phyloP scores from a whole-genome alignment of 37 sponge, comb jelly and placozoan genomes.

The Diacarnus erythraeanus region DNA sequence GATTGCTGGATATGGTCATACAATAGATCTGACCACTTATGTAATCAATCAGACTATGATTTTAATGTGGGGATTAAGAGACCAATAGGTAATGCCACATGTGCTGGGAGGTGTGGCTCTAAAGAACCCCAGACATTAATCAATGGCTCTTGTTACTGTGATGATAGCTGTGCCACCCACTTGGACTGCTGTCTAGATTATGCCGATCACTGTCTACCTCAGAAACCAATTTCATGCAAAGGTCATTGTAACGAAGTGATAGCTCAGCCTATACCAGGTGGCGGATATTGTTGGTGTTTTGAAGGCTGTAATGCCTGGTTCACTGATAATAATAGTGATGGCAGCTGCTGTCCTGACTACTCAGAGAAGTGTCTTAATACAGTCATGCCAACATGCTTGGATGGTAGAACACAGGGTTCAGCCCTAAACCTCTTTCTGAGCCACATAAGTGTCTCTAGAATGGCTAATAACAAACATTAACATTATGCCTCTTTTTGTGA shows the following conservation, averaged over 20 bases:
- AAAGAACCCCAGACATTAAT: not conserved
- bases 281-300: slow-evolving; percentile 55
- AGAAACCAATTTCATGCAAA: slow-evolving; percentile 13
- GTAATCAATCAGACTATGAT: slow-evolving; percentile 11
- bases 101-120: slow-evolving; percentile 29
- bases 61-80: slow-evolving; percentile 35
- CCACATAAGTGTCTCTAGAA: slow-evolving; percentile 16
- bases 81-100: slow-evolving; percentile 28
- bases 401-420: slow-evolving; percentile 42
- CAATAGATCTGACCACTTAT: slow-evolving; percentile 33
- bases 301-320: slow-evolving; percentile 23
- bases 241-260: slow-evolving; percentile 4
- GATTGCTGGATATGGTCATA: slow-evolving; percentile 48
- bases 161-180: slow-evolving; percentile 32
- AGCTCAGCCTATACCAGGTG: slow-evolving; percentile 31
- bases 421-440: slow-evolving; percentile 48
- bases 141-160: slow-evolving; percentile 45
- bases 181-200: slow-evolving; percentile 64
- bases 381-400: slow-evolving; percentile 28
- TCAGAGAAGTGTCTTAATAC: slow-evolving; percentile 2
- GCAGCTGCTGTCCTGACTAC: slow-evolving; percentile 56
- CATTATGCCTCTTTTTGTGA: too few relatives aligned
- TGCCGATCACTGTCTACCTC: slow-evolving; percentile 24
- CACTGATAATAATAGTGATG: slow-evolving; percentile 57
- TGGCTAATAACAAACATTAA: too few relatives aligned